Percentiles rank a stretch among this genome's conserved stretches.
These are phyloP conservation scores for Ptychoptera albimana DNA, from an alignment of 2,888 invertebrate genomes.

Conservation along the genomic window DNA sequence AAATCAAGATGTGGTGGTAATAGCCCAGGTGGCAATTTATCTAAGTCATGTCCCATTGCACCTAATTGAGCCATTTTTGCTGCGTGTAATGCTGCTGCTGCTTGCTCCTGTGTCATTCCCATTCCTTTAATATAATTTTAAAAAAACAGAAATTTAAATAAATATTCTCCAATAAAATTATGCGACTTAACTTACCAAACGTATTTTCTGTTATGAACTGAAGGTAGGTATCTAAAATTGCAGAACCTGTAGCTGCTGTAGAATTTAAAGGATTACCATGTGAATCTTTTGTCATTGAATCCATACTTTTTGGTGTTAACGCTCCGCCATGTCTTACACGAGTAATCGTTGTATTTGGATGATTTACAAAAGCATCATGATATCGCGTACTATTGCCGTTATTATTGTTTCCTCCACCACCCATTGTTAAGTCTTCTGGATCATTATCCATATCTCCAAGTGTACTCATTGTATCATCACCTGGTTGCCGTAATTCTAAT, in stretches of 20 bases:
- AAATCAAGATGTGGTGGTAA: constrained; percentile 29
- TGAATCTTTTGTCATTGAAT: constrained; percentile 42
- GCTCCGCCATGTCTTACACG: constrained; percentile 46
- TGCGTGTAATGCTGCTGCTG: constrained; percentile 60
- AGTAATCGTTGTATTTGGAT: constrained; percentile 47
- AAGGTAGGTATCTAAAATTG: constrained; percentile 72
- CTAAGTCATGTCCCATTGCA: constrained; percentile 40
- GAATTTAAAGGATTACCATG: constrained; percentile 49
- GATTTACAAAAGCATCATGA: constrained; percentile 28
- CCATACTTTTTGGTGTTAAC: constrained; percentile 48
- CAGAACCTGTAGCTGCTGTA: constrained; percentile 54
- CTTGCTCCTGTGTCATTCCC: constrained; percentile 48
- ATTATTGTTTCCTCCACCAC: constrained; percentile 27
- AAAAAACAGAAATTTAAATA: not conserved
- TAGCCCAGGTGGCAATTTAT: constrained; percentile 36
- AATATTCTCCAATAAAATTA: not conserved
- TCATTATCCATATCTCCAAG: constrained; percentile 39
- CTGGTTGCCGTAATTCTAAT: constrained; percentile 53
- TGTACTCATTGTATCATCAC: constrained; percentile 46
- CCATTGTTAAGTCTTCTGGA: constrained; percentile 66
- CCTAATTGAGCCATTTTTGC: constrained; percentile 65
- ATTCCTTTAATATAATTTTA: constrained; percentile 23
- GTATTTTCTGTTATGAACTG: constrained; percentile 78
- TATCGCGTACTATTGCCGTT: constrained; percentile 23
- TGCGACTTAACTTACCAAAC: constrained; percentile 35